Conservation (phyloP, 1,140 invertebrate species). For the Drosophila novamexicana region DNA sequence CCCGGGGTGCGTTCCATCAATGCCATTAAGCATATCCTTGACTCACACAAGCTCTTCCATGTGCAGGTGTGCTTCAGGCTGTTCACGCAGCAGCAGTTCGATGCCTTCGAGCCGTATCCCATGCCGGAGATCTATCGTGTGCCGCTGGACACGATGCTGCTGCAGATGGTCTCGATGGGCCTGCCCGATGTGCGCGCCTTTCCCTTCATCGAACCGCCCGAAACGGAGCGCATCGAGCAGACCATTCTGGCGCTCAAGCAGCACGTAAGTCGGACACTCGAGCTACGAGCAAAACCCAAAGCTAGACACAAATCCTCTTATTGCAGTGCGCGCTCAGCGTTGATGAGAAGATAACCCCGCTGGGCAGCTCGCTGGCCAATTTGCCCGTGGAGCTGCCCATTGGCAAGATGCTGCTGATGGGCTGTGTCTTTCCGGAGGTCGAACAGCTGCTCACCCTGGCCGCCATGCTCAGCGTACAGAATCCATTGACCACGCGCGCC, state of each 20-base stretch:
- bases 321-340: conserved; percentile 91
- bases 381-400: conserved; percentile 97
- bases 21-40: neutral
- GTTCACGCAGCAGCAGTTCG: conserved; percentile 91
- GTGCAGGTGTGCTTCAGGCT: conserved; percentile 89
- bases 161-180: conserved; percentile 98
- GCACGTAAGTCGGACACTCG: conserved; percentile 86
- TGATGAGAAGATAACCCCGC: conserved; percentile 94
- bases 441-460: conserved; percentile 96
- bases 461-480: conserved; percentile 96
- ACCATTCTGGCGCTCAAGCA: conserved; percentile 94
- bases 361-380: conserved; percentile 94
- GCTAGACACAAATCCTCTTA: neutral
- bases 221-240: conserved; percentile 92
- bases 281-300: no score
- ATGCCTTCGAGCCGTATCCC: conserved; percentile 90
- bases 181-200: conserved; percentile 95
- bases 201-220: conserved; percentile 97
- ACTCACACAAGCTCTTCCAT: neutral
- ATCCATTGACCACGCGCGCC: conserved; percentile 95
- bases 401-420: conserved; percentile 98
- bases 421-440: conserved; percentile 94
- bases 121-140: conserved; percentile 97
- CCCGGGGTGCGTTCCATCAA: conserved; percentile 60
- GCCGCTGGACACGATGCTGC: conserved; percentile 94